phyloP scores from a whole-genome alignment of 2,797 vertebrate genomes.

The Pogonophryne albipinna region DNA sequence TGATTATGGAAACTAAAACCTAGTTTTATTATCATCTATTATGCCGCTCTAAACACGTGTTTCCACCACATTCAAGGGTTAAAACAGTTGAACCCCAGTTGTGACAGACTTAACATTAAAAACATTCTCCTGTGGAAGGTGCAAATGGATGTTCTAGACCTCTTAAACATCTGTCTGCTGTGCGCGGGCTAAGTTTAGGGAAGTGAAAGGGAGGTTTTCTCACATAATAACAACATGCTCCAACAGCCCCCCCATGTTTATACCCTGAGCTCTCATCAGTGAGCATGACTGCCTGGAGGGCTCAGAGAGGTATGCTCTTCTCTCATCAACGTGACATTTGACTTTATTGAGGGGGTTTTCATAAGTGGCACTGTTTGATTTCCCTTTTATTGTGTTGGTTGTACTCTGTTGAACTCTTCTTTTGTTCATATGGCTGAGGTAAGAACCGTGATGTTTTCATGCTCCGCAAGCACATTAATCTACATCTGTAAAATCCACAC shows the following conservation, averaged over 20 bases:
- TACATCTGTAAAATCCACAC: conserved; percentile 45
- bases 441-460: conserved; percentile 34
- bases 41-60: neutral
- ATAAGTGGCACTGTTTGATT: conserved; percentile 8
- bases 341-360: conserved; percentile 10
- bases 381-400: conserved; percentile 2
- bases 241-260: conserved; percentile 56
- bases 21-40: neutral
- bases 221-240: conserved; percentile 53
- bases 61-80: neutral
- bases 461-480: conserved; percentile 16
- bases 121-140: conserved; percentile 6
- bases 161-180: conserved; percentile 55
- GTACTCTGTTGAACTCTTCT: neutral
- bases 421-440: conserved; percentile 17
- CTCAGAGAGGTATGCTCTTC: conserved; percentile 23
- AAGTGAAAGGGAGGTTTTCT: conserved; percentile 44
- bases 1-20: conserved; percentile 5
- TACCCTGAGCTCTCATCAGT: conserved; percentile 21
- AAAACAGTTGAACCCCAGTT: neutral
- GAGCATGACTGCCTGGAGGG: conserved; percentile 12
- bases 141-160: conserved; percentile 34
- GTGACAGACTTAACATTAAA: neutral
- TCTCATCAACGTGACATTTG: conserved; percentile 12
- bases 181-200: conserved; percentile 10